These are phyloP conservation scores for Apis mellifera DNA, from an alignment of 1,140 invertebrate species.

Conservation along the genomic window Amel_HAv3.1 CM009945.2:2361001-2361500, in stretches of 20 bases:
- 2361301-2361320: constrained; percentile 21
- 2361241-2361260: constrained; percentile 8
- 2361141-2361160: too few species aligned
- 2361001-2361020: too few species aligned
- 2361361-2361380: not conserved
- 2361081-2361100: too few species aligned
- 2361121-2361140: too few species aligned
- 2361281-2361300: not conserved
- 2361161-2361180: too few species aligned
- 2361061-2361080: too few species aligned
- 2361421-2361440: constrained; percentile 17
- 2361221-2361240: not conserved
- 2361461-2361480: too few species aligned
- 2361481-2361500: constrained; percentile 31
- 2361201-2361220: not conserved
- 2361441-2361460: constrained; percentile 2
- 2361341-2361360: constrained; percentile 25
- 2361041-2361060: too few species aligned
- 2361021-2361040: too few species aligned
- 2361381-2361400: constrained; percentile 6
- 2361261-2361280: not conserved
- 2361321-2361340: constrained; percentile 11
- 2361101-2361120: too few species aligned
- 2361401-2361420: constrained; percentile 32
- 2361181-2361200: not conserved